These are phyloP conservation scores for Sminthurides bifidus DNA, from an alignment of 1,140 invertebrate species.

Conservation along the genomic window DNA sequence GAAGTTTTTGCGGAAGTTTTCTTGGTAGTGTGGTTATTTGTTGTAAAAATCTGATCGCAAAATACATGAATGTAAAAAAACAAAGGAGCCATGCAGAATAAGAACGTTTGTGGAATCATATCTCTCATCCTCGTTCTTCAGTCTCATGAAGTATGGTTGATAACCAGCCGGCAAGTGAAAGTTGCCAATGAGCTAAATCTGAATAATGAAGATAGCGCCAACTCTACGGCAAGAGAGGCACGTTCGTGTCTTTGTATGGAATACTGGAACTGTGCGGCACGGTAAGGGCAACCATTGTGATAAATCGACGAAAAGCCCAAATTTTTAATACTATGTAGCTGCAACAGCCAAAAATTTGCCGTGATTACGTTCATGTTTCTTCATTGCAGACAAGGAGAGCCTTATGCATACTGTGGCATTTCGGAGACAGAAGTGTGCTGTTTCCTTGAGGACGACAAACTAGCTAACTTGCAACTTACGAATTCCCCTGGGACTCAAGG, in stretches of 20 bases:
- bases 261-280: constrained; percentile 39
- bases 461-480: neutral
- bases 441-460: constrained; percentile 33
- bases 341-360: constrained; percentile 4
- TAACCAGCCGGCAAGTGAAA: no score
- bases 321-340: neutral
- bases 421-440: constrained; percentile 39
- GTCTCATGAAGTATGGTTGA: no score
- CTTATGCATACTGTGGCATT: constrained; percentile 39
- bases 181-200: no score
- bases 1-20: no score
- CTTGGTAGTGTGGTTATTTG: no score
- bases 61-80: no score
- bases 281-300: constrained; percentile 24
- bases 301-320: neutral
- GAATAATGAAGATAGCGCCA: no score
- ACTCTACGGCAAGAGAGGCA: no score
- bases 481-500: neutral
- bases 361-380: neutral
- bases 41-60: no score
- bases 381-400: constrained; percentile 35
- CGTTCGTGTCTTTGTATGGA: constrained; percentile 39
- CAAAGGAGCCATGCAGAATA: no score
- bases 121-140: no score
- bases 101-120: no score